Conservation (phyloP, 2,113 vertebrate genomes). For the Porphyrio hochstetteri region DNA sequence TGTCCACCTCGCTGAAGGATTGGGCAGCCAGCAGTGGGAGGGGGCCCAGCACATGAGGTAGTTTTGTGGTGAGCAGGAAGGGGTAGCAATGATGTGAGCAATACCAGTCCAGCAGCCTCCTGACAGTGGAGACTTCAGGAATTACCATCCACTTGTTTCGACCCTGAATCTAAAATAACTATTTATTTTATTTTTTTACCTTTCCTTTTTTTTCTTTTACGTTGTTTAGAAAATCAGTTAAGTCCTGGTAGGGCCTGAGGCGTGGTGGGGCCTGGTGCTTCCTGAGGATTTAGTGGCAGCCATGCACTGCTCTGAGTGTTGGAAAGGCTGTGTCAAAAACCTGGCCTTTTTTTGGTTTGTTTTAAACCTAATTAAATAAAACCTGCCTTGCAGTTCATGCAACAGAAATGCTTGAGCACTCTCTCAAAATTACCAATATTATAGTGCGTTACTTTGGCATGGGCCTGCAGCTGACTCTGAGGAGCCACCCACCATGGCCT, state of each 20-base stretch:
- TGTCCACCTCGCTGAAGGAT: not conserved
- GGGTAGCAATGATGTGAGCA: not conserved
- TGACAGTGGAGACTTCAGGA: not conserved
- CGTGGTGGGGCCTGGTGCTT: not conserved
- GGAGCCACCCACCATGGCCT: accelerated
- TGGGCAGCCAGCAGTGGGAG: not conserved
- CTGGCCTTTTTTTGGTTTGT: too few relatives aligned
- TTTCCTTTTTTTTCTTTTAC: not conserved
- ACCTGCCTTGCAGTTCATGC: not conserved
- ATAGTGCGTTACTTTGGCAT: accelerated
- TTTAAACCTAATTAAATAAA: not conserved
- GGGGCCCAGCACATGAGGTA: accelerated
- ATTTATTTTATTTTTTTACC: not conserved
- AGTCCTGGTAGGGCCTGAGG: not conserved
- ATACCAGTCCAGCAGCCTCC: accelerated
- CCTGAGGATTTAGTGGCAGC: not conserved
- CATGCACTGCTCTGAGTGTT: accelerated
- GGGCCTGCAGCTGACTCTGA: not conserved
- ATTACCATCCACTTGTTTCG: accelerated
- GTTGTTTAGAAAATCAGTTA: not conserved
- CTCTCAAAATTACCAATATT: not conserved
- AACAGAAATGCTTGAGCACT: not conserved
- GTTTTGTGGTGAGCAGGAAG: too few relatives aligned
- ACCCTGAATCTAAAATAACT: not conserved
- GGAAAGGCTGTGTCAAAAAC: not conserved